These are phyloP conservation scores for Dascyllus trimaculatus DNA, from an alignment of 2,113 vertebrate species.

Conservation along the genomic window DNA sequence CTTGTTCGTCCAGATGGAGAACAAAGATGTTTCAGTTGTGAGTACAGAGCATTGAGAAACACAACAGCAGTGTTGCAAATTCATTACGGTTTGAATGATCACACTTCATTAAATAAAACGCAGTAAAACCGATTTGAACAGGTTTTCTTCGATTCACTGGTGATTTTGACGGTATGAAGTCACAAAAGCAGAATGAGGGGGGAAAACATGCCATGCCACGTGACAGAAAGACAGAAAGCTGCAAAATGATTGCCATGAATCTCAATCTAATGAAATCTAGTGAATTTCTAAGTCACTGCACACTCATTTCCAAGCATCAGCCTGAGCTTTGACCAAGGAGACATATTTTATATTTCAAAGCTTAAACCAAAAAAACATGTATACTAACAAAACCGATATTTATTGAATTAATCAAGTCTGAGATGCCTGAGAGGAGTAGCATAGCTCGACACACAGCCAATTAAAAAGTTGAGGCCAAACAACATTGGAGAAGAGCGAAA, in stretches of 20 bases:
- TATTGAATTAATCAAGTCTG: conserved; percentile 14
- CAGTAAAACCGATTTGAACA: not conserved
- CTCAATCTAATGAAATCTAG: conserved; percentile 72
- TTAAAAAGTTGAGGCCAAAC: conserved; percentile 42
- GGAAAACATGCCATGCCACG: conserved; percentile 70
- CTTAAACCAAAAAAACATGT: conserved; percentile 5
- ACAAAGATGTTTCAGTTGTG: conserved; percentile 19
- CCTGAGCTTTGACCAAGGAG: conserved; percentile 18
- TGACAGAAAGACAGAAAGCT: conserved; percentile 52
- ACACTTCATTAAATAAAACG: not conserved
- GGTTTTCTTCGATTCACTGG: conserved; percentile 30
- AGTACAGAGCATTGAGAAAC: conserved; percentile 43
- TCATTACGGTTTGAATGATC: conserved; percentile 25
- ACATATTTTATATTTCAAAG: conserved; percentile 16
- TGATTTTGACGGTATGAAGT: conserved; percentile 37
- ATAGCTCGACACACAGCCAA: conserved; percentile 46
- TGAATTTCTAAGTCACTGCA: conserved; percentile 75
- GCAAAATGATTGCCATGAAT: conserved; percentile 68
- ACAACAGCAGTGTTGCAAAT: conserved; percentile 1
- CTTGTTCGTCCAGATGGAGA: not conserved
- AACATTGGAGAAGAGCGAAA: conserved; percentile 10
- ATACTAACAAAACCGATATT: conserved; percentile 7
- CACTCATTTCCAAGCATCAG: conserved; percentile 80
- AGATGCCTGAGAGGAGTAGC: conserved; percentile 11
- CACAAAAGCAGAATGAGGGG: conserved; percentile 52